Conservation (phyloP, 2,888 invertebrate genomes). For the Caenorhabditis sulstoni region DNA sequence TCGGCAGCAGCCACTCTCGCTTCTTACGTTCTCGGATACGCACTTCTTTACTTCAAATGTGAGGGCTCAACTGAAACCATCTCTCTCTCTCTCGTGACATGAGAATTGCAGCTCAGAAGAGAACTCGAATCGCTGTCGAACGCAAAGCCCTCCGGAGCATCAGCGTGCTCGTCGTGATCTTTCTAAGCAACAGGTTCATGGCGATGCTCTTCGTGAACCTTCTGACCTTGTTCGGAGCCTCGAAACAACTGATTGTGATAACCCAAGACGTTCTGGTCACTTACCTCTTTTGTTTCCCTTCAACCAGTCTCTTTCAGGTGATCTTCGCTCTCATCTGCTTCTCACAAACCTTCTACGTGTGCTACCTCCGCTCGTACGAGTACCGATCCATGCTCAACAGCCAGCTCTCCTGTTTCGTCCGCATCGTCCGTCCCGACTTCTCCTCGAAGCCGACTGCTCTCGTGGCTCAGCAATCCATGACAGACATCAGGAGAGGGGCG, state of each 20-base stretch:
- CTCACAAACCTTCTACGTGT: constrained; percentile 25
- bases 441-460: neutral
- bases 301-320: neutral
- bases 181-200: constrained; percentile 2
- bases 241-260: neutral
- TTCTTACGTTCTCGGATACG: neutral
- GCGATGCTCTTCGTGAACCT: constrained; percentile 16
- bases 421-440: neutral
- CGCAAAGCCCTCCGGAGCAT: constrained; percentile 8
- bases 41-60: constrained; percentile 8
- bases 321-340: constrained; percentile 11
- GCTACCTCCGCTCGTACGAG: constrained; percentile 21
- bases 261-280: constrained; percentile 11
- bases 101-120: neutral
- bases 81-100: neutral
- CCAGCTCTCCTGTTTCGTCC: neutral
- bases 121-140: neutral
- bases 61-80: neutral
- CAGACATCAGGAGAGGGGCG: neutral
- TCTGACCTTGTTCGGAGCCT: neutral
- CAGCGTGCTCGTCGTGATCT: constrained; percentile 9
- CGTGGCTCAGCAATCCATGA: neutral
- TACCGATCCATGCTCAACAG: constrained; percentile 17
- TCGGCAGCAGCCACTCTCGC: neutral
- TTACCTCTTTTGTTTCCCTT: too few relatives aligned